Percentiles rank a stretch among this genome's conserved stretches.
phyloP scores from a whole-genome alignment of 1,140 invertebrate genomes.

The Lepeophtheirus salmonis region DNA sequence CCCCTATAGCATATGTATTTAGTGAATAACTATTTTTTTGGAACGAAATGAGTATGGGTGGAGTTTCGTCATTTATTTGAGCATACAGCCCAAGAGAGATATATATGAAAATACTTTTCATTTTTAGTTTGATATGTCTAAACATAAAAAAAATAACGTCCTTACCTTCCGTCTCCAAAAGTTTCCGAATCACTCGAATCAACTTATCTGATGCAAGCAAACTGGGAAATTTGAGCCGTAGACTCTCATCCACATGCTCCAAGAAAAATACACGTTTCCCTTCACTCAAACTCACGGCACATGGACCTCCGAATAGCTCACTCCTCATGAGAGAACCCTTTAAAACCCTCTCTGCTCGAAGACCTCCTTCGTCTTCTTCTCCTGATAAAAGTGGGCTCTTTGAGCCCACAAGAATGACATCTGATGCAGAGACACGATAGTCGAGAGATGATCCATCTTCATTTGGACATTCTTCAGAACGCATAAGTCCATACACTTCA shows the following conservation, averaged over 20 bases:
- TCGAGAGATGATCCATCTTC: slow-evolving; percentile 1
- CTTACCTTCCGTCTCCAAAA: slow-evolving; percentile 6
- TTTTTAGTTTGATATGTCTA: too few species aligned
- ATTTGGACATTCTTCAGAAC: background rate
- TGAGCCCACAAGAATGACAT: background rate
- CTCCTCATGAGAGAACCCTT: background rate
- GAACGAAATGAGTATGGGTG: too few species aligned
- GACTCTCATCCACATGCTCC: background rate
- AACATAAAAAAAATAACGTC: too few species aligned
- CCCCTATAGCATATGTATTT: too few species aligned
- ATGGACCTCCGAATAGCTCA: background rate
- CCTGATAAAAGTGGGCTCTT: background rate
- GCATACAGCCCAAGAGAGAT: too few species aligned
- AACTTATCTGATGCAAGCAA: slow-evolving; percentile 1
- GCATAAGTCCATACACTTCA: background rate
- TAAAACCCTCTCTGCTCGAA: background rate
- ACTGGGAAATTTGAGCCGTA: background rate
- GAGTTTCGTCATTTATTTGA: too few species aligned
- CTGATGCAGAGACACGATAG: background rate
- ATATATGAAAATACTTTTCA: too few species aligned
- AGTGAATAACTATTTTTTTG: too few species aligned
- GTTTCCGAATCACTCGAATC: slow-evolving; percentile 2
- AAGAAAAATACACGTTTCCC: background rate
- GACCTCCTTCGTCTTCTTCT: background rate
- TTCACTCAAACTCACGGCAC: background rate